Conservation (phyloP, 2,113 vertebrate genomes). For the Phrynosoma blainvillii region DNA sequence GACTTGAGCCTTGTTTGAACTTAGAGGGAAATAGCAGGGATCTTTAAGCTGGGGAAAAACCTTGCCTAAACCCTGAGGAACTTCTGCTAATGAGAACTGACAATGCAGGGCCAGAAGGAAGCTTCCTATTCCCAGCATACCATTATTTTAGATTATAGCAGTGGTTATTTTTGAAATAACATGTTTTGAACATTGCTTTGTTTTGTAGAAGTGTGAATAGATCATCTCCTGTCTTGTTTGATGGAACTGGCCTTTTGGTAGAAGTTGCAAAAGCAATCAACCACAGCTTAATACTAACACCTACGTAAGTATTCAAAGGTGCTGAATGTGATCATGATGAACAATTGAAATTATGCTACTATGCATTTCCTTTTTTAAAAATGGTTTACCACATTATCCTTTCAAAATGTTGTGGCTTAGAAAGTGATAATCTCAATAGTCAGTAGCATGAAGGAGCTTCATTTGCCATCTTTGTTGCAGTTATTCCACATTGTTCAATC, state of each 20-base stretch:
- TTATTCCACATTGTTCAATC: background rate
- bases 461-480: background rate
- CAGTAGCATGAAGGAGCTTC: background rate
- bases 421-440: background rate
- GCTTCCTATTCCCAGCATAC: too few relatives aligned
- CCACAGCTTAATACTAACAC: constrained; percentile 68
- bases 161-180: constrained; percentile 11
- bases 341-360: background rate
- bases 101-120: too few relatives aligned
- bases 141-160: background rate
- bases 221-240: constrained; percentile 46
- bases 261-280: constrained; percentile 65
- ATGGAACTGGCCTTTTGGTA: constrained; percentile 76
- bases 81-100: too few relatives aligned
- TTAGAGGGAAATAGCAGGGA: too few relatives aligned
- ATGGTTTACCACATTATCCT: background rate
- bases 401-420: background rate
- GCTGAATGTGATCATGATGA: background rate
- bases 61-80: too few relatives aligned
- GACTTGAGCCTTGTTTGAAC: too few relatives aligned
- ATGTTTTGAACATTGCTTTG: constrained; percentile 39
- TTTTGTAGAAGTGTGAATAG: constrained; percentile 73
- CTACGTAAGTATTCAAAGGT: constrained; percentile 59
- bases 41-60: too few relatives aligned
- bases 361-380: background rate